phyloP scores from a whole-genome alignment of 2,797 vertebrate genomes.

The Phylloscopus collybita region DNA sequence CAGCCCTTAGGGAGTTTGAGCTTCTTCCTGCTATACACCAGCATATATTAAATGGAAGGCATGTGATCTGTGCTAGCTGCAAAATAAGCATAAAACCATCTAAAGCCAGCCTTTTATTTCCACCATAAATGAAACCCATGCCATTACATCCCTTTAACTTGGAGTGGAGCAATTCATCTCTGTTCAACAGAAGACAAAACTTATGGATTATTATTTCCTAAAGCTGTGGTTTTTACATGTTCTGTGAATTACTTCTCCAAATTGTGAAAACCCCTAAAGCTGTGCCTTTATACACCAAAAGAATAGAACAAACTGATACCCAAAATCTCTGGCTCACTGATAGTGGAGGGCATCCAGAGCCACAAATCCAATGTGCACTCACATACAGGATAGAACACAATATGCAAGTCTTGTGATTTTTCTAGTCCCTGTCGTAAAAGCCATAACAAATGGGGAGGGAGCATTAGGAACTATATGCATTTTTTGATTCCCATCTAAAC shows the following conservation, averaged over 20 bases:
- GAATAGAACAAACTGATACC: neutral
- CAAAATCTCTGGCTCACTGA: neutral
- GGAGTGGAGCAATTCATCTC: slow-evolving; percentile 13
- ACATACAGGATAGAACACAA: neutral
- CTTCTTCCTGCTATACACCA: neutral
- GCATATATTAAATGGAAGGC: neutral
- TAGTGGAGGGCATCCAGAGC: neutral
- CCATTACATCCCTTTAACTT: neutral
- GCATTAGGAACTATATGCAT: neutral
- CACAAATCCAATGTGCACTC: neutral
- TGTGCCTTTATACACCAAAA: neutral
- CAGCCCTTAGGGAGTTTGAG: neutral
- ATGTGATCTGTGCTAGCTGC: neutral
- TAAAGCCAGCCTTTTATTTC: neutral
- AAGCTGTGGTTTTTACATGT: neutral
- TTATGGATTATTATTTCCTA: neutral
- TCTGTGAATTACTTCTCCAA: neutral
- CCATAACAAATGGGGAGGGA: neutral
- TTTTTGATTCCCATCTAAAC: neutral
- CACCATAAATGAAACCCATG: neutral
- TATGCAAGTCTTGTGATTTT: neutral
- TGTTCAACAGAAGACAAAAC: slow-evolving; percentile 37
- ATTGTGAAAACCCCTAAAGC: neutral
- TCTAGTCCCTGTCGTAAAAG: neutral
- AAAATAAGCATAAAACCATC: neutral